Conservation (phyloP, 92 coral and sea anemone genomes). For the Palythoa grandiflora region DNA sequence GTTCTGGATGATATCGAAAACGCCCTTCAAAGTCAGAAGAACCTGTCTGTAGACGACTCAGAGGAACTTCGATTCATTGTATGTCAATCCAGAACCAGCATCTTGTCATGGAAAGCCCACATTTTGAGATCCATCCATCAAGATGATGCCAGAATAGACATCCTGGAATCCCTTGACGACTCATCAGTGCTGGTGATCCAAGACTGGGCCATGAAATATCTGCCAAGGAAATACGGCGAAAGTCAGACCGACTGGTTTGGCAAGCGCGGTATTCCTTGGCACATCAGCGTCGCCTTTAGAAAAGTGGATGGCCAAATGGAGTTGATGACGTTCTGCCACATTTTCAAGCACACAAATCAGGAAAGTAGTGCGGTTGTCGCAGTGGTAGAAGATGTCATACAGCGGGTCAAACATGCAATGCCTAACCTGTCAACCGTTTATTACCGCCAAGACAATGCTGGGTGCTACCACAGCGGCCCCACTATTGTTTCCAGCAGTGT, state of each 20-base stretch:
- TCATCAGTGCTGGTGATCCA: constrained; percentile 14
- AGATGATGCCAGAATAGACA: constrained; percentile 20
- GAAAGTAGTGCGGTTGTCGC: constrained; percentile 37
- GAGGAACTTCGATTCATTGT: constrained; percentile 44
- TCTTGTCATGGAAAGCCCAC: constrained; percentile 36
- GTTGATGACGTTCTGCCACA: constrained; percentile 29
- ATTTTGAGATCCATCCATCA: constrained; percentile 29
- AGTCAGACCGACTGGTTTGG: constrained; percentile 36
- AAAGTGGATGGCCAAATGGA: constrained; percentile 23
- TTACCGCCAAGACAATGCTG: constrained; percentile 63
- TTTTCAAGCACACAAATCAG: constrained; percentile 2
- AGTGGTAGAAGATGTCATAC: constrained; percentile 35
- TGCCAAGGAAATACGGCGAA: constrained; percentile 42
- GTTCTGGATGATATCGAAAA: constrained; percentile 38
- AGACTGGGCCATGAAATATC: constrained; percentile 37
- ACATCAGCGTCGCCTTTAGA: constrained; percentile 22
- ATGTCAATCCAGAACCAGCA: constrained; percentile 17
- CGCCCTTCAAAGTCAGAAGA: constrained; percentile 39
- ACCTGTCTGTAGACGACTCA: constrained; percentile 36
- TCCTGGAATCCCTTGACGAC: constrained; percentile 6
- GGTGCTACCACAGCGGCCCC: constrained; percentile 60
- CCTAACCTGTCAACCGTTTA: constrained; percentile 52
- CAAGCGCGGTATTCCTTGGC: constrained; percentile 45
- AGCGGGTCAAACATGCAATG: constrained; percentile 51
- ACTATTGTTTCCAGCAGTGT: constrained; percentile 49